Percentiles rank a stretch among this genome's conserved stretches.
These are phyloP conservation scores for Amphiura filiformis DNA, from an alignment of 35 echinoderm and acorn worm genomes.

Conservation along the genomic window DNA sequence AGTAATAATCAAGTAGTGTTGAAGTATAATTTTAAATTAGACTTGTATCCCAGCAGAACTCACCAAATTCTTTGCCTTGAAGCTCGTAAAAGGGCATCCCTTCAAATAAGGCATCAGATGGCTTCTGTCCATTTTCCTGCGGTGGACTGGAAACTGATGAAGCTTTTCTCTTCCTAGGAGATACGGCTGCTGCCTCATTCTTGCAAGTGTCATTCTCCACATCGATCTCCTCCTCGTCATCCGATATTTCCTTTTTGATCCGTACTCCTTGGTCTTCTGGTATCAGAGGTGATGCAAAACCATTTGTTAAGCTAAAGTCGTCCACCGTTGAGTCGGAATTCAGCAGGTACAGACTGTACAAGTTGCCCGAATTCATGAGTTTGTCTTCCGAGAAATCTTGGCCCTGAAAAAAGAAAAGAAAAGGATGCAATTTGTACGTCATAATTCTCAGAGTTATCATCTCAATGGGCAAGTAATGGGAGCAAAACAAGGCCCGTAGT, in stretches of 20 bases:
- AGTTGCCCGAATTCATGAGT: slow-evolving; percentile 71
- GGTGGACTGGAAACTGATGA: no score
- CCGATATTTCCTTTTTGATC: slow-evolving; percentile 17
- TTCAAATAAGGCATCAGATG: slow-evolving; percentile 80
- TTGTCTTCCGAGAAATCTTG: slow-evolving; percentile 83
- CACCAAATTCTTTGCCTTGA: slow-evolving; percentile 84
- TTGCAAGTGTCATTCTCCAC: slow-evolving; percentile 39
- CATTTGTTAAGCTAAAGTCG: neutral
- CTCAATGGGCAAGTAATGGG: no score
- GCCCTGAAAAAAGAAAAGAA: slow-evolving; percentile 57
- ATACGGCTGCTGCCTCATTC: slow-evolving; percentile 13
- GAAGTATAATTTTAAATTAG: no score
- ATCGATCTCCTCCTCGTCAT: slow-evolving; percentile 47
- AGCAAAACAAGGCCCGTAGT: no score
- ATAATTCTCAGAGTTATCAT: no score
- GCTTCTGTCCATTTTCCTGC: slow-evolving; percentile 41
- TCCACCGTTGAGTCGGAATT: slow-evolving; percentile 29
- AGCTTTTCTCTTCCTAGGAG: neutral
- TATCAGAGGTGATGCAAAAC: neutral
- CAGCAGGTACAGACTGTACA: slow-evolving; percentile 89
- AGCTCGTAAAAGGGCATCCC: slow-evolving; percentile 97
- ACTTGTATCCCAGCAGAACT: slow-evolving; percentile 9
- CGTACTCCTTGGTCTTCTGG: neutral
- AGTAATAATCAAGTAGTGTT: no score
- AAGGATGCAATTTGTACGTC: no score